phyloP scores from a whole-genome alignment of 2,888 invertebrate species.

The Polymixis lichenea region DNA sequence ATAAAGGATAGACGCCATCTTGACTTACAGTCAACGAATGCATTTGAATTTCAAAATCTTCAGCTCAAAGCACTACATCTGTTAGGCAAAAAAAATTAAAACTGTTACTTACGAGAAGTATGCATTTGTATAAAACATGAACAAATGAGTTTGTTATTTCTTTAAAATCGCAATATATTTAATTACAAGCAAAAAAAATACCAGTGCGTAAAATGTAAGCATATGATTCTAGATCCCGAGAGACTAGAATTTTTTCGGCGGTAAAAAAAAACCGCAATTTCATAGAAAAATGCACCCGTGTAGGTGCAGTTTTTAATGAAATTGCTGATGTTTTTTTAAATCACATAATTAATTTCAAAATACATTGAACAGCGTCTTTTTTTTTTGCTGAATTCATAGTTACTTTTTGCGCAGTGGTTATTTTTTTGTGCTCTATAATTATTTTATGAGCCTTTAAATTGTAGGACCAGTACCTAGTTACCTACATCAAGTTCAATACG shows the following conservation, averaged over 20 bases:
- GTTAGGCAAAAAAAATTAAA: constrained; percentile 28
- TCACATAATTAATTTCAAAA: no score
- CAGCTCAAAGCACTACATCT: constrained; percentile 22
- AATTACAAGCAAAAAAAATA: not conserved
- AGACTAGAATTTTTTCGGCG: no score
- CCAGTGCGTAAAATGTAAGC: no score
- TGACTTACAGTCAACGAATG: constrained; percentile 33
- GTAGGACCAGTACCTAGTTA: not conserved
- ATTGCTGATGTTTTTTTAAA: no score
- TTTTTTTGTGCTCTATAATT: not conserved
- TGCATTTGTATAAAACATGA: not conserved
- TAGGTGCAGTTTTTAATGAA: no score
- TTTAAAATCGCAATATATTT: not conserved
- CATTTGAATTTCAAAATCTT: constrained; percentile 40
- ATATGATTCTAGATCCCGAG: no score
- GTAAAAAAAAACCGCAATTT: no score
- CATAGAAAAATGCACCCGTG: no score
- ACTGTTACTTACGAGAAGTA: constrained; percentile 2
- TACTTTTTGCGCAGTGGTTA: no score
- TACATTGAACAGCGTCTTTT: no score
- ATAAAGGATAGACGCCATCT: no score
- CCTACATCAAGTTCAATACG: constrained; percentile 16
- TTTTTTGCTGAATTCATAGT: no score
- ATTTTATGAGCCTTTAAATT: not conserved
- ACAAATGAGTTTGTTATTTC: not conserved